Evolutionary conservation across 2,888 invertebrate genomes (phyloP).

Genomic region (Microdon myrmicae): DNA sequence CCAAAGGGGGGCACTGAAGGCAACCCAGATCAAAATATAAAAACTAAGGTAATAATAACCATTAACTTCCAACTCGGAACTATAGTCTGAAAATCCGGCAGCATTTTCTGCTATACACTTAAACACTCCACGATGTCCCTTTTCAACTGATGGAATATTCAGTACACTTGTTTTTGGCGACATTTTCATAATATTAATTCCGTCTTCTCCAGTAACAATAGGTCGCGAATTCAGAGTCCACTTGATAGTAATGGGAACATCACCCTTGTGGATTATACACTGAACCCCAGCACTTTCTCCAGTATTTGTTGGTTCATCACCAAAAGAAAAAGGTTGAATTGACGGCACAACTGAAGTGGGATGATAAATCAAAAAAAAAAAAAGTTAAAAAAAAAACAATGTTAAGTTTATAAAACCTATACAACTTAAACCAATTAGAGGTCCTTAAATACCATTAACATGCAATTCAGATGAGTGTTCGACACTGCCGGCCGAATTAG

Average conservation of each 20-base stretch:
- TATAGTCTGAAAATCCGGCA: conserved; percentile 75
- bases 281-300: conserved; percentile 76
- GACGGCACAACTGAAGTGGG: conserved; percentile 73
- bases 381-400: conserved; percentile 23
- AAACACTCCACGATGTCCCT: conserved; percentile 78
- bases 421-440: background rate
- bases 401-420: conserved; percentile 23
- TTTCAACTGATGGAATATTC: conserved; percentile 75
- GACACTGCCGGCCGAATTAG: conserved; percentile 69
- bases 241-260: conserved; percentile 79
- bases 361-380: conserved; percentile 4
- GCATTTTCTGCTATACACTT: conserved; percentile 79
- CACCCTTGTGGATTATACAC: conserved; percentile 81
- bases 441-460: conserved; percentile 55
- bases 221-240: conserved; percentile 73
- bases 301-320: conserved; percentile 75
- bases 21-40: conserved; percentile 1
- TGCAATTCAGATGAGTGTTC: conserved; percentile 64
- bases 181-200: conserved; percentile 68
- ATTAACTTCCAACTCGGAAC: conserved; percentile 77
- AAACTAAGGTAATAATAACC: conserved; percentile 66
- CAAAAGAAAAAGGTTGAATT: conserved; percentile 75
- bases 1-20: background rate
- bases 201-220: conserved; percentile 69
- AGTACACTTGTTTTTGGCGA: conserved; percentile 74